Base-by-base conservation (phyloP, 2,113 vertebrate species). In the Fulmarus glacialis region DNA sequence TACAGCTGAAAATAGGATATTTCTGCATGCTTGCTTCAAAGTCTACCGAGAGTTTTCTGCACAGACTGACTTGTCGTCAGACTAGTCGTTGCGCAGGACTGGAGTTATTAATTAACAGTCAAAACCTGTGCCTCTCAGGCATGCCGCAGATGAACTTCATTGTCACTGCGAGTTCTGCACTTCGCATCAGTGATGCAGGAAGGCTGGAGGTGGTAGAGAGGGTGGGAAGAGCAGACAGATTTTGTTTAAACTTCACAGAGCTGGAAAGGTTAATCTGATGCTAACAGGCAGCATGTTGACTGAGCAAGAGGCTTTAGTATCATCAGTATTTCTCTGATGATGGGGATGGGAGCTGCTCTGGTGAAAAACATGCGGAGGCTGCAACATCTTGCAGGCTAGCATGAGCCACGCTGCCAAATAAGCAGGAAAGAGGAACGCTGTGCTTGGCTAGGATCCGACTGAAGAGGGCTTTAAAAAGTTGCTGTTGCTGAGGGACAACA, bases 11-110 rank as follows among this genome's bases (percentile, higher is more conserved):
- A 98, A 97, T 94, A 95, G 96, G 96, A 92, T 96, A 90, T 98
- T 97, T 98, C 97, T 97, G 97, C 97, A 94, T 85, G 95, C 95
- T 75, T 97, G 96, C 95, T 96, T 94, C 96, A 94, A 97, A 96
- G 85, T 93, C 91, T 89, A 94, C 90, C 92, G 87, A 58, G 90
- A 96, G 64, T 45, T 83, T 83, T 88, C 82, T 72, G 82, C 89
- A 90, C 77, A 87, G 73, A 66, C 85, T 62, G 84, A 56, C 88
- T 95, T 86, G 74, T 82, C 56, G 12, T 87, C 91, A 91, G 88
- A 73, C 87, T 62, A 95, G 78, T 84, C 53, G 17, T 47, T 90
- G 66, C 23, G 6, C 86, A 83, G 96, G 93, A 82, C 70, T 60
- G 53, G 85, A 96, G 95, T 95, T 89, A 93, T 78, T 96, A 97